A percentile compares a stretch with the other conserved stretches of the same genome.
Evolutionary conservation across 2,888 invertebrate species (phyloP).

Genomic region (Sarcophaga carnaria): DNA sequence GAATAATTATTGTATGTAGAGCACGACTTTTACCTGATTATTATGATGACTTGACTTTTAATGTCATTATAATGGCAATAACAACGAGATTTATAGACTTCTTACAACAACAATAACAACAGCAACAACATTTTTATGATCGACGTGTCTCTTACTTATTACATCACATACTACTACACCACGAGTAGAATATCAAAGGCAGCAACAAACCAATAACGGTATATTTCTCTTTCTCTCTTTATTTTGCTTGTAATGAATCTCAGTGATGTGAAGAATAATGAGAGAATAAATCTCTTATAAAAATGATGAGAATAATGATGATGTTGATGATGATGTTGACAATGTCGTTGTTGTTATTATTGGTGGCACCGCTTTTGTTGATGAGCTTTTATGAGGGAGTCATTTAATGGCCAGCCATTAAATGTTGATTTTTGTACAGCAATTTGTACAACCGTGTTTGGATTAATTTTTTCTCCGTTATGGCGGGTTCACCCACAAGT

Average conservation of each 20-base stretch:
- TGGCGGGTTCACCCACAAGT: too few species aligned
- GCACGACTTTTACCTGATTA: constrained; percentile 59
- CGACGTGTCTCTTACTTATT: constrained; percentile 48
- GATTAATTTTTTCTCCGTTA: constrained; percentile 55
- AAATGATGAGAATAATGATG: constrained; percentile 32
- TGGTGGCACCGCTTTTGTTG: constrained; percentile 38
- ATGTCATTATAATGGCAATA: constrained; percentile 46
- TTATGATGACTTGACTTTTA: constrained; percentile 52
- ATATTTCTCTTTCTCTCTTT: neutral
- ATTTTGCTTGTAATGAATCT: constrained; percentile 2
- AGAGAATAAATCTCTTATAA: neutral
- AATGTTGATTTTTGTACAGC: constrained; percentile 60
- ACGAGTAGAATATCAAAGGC: neutral
- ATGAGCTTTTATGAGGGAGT: constrained; percentile 58
- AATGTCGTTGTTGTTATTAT: constrained; percentile 31
- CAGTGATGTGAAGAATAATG: neutral
- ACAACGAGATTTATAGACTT: constrained; percentile 51
- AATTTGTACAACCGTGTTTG: constrained; percentile 63
- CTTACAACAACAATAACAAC: constrained; percentile 49
- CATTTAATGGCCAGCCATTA: constrained; percentile 64
- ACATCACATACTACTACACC: constrained; percentile 24
- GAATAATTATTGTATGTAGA: constrained; percentile 49
- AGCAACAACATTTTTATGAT: constrained; percentile 64
- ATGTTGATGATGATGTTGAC: constrained; percentile 50
- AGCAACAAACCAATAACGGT: constrained; percentile 23